phyloP scores from a whole-genome alignment of 2,113 vertebrate species.

The Rhinoptilus africanus region DNA sequence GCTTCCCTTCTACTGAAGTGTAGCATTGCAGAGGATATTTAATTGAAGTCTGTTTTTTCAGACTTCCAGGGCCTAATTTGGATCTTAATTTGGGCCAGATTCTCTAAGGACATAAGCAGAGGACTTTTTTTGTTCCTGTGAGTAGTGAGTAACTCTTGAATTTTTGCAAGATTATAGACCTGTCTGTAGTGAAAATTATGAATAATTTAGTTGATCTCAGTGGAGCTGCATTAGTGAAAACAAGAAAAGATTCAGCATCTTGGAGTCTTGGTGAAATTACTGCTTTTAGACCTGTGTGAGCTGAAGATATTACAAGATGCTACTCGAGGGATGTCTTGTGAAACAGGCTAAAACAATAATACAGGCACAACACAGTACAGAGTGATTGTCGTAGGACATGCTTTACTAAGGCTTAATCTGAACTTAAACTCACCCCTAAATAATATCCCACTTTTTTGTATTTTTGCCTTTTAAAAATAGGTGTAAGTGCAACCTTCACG shows the following conservation, averaged over 20 bases:
- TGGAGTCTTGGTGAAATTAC: background rate
- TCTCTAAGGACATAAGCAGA: background rate
- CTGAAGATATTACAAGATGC: background rate
- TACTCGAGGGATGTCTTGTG: background rate
- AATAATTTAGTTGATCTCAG: background rate
- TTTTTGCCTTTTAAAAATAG: slow-evolving; percentile 71
- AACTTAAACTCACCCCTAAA: background rate
- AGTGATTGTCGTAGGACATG: background rate
- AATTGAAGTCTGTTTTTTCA: background rate
- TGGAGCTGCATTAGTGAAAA: background rate
- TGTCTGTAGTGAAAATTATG: background rate
- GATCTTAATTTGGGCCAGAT: background rate
- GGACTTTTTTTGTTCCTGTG: background rate
- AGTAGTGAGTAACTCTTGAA: background rate
- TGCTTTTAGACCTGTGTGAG: background rate
- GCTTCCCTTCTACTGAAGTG: background rate
- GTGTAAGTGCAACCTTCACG: slow-evolving; percentile 99
- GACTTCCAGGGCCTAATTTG: background rate
- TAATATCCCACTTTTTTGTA: slow-evolving; percentile 59
- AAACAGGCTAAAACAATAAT: background rate
- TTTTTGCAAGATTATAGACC: background rate
- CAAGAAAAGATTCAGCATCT: background rate
- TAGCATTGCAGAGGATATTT: background rate
- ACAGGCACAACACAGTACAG: background rate
- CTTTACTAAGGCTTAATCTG: background rate